Evolutionary conservation across 37 sponge, comb jelly and placozoan genomes (phyloP).

Genomic region (Agelas oroides): DNA sequence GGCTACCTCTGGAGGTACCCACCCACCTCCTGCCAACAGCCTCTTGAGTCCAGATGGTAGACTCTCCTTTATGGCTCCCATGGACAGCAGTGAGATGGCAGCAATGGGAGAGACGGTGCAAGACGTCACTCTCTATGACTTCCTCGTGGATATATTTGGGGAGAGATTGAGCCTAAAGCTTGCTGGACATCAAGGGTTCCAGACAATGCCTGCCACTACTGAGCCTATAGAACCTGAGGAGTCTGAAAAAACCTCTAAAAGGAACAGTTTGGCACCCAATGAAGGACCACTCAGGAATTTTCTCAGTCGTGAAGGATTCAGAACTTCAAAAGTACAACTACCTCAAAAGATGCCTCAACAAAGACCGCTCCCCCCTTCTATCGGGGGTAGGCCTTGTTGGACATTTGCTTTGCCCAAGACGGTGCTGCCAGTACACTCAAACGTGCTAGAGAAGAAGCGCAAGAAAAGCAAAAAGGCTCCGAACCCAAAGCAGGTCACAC

Average conservation of each 20-base stretch:
- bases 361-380: neutral
- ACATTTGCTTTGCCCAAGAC: conserved; percentile 14
- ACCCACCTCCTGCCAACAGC: neutral
- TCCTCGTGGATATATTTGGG: conserved; percentile 64
- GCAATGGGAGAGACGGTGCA: neutral
- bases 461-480: neutral
- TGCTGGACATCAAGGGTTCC: neutral
- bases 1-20: neutral
- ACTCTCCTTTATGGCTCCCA: neutral
- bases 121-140: conserved; percentile 36
- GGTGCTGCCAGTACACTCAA: conserved; percentile 19
- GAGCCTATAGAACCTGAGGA: neutral
- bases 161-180: conserved; percentile 42
- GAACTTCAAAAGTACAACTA: conserved; percentile 10
- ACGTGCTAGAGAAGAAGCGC: conserved; percentile 21
- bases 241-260: too few relatives aligned
- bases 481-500: too few relatives aligned
- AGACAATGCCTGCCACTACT: neutral
- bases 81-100: neutral
- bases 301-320: conserved; percentile 46
- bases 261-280: neutral
- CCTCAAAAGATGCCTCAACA: conserved; percentile 9
- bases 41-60: neutral
- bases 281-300: conserved; percentile 9
- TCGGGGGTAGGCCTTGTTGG: conserved; percentile 15